Conservation (phyloP, 2,888 invertebrate species). For the Norana najaformis region DNA sequence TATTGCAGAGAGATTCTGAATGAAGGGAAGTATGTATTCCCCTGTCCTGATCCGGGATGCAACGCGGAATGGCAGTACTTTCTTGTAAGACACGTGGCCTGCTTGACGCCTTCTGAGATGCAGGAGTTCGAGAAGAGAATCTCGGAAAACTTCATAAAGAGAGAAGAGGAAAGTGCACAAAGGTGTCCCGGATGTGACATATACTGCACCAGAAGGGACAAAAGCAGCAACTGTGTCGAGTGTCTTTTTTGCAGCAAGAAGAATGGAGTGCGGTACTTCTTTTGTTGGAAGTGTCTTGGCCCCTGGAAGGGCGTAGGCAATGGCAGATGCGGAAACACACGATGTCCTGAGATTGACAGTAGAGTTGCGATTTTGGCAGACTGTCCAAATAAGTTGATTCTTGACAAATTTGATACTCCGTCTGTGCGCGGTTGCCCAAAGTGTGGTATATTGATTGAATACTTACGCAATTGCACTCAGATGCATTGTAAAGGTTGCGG, state of each 20-base stretch:
- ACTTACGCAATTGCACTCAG: background rate
- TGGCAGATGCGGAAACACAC: background rate
- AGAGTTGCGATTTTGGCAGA: background rate
- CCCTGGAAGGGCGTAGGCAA: background rate
- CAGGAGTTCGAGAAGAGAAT: background rate
- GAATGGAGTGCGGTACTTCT: background rate
- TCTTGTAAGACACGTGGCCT: constrained; percentile 30
- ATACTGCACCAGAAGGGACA: background rate
- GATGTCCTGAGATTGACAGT: background rate
- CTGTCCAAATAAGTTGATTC: constrained; percentile 24
- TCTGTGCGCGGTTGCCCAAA: constrained; percentile 26
- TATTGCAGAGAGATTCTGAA: background rate
- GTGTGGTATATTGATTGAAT: constrained; percentile 29
- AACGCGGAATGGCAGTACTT: background rate
- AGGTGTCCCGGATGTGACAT: constrained; percentile 24
- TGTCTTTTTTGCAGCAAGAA: background rate
- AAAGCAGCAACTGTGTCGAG: background rate
- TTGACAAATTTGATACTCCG: background rate
- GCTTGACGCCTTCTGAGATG: background rate
- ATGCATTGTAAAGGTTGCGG: constrained; percentile 7
- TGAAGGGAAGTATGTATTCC: background rate
- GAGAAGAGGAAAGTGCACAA: background rate
- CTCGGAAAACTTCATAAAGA: background rate
- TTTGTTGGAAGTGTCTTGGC: constrained; percentile 26
- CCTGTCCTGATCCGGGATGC: constrained; percentile 15